Base-by-base conservation (phyloP, 2,797 vertebrate genomes). In the Oryzias sinensis region DNA sequence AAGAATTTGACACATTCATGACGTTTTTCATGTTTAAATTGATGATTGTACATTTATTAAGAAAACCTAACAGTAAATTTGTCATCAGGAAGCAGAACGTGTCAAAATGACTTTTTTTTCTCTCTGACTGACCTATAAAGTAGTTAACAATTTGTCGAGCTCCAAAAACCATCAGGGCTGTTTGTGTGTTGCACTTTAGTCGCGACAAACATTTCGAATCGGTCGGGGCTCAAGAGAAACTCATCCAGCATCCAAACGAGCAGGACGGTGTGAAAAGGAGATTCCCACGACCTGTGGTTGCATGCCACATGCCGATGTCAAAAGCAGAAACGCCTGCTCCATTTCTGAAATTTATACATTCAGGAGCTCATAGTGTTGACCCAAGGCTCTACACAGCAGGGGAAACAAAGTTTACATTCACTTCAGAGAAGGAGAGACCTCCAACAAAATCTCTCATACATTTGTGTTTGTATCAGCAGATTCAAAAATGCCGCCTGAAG, bases 241-340 rank as follows among this genome's bases (percentile, higher is more conserved):
- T 43, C 8, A 5, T 5, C 6, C 15, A 5, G 4, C 0, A 15
- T 42, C 18, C 24, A 5, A 13, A 29, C 46, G 54, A 57, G 55
- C 56, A 49, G 43, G 14, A 71, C 16, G 47, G 70, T 69, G 73
- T 53, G 65, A 80, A 77, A 53, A 74, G 53, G 11, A 0, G 42
- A 74, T 63, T 81, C 73, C 53, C 67, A 70, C 61, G 62, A 61
- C 16, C 29, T 37, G 43, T 43, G 61, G 62, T 61, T 46, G 77
- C 65, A 83, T 78, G 71, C 67, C 82, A 78, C 84, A 88, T 66
- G 62, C 46, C 70, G 61, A 71, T 76, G 82, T 70, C 57, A 83
- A 63, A 5, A 66, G 22, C 7, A 17, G 43, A 65, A 40, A 41
- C 45, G 55, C 56, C 29, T 25, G 5, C 16, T 63, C 49, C 65